Percentiles rank a stretch among this genome's conserved stretches.
phyloP scores from a whole-genome alignment of 2,797 vertebrate species.

The Smutsia temminckii region DNA sequence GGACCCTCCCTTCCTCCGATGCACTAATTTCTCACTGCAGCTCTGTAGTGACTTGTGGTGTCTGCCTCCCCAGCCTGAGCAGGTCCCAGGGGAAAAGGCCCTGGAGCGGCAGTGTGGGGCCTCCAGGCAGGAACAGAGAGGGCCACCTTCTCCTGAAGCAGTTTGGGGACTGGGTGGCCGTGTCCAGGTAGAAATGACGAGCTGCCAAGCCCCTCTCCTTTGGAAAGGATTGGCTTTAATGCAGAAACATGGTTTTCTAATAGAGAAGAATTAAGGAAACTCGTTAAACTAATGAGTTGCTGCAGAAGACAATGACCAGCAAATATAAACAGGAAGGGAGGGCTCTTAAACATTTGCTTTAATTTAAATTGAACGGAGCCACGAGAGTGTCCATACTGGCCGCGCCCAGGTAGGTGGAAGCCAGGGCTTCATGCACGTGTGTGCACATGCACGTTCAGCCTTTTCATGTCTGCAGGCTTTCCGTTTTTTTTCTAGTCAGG shows the following conservation, averaged over 20 bases:
- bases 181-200: accelerated
- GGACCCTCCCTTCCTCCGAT: too few species aligned
- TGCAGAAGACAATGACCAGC: background rate
- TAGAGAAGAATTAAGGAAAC: background rate
- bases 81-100: too few species aligned
- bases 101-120: too few species aligned
- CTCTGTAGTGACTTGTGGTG: too few species aligned
- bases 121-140: too few species aligned
- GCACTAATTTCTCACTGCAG: too few species aligned
- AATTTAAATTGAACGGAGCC: background rate
- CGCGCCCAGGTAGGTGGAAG: accelerated
- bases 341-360: background rate
- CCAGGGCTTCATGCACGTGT: accelerated
- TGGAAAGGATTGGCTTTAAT: background rate
- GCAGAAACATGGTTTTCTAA: background rate
- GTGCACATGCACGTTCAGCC: accelerated
- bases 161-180: too few species aligned
- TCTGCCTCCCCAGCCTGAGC: too few species aligned
- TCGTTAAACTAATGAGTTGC: conserved; percentile 44
- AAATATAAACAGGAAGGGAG: background rate
- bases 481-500: background rate
- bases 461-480: accelerated
- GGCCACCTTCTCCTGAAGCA: too few species aligned
- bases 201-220: background rate
- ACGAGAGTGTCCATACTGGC: accelerated